Evolutionary conservation across 2,888 invertebrate species (phyloP).

Genomic region (Chrysomela aeneicollis): DNA sequence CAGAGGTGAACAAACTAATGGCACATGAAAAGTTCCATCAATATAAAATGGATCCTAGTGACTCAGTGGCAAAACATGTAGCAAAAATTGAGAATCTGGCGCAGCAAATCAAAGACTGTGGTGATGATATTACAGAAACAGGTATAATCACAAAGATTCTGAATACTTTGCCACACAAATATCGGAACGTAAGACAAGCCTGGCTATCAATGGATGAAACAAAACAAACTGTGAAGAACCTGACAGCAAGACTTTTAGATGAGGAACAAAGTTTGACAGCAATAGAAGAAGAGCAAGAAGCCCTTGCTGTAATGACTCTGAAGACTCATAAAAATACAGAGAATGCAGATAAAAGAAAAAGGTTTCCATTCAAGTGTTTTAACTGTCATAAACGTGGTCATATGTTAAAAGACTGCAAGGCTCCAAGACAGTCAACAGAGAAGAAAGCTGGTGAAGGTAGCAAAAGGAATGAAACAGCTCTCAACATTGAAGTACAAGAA

Average conservation of each 20-base stretch:
- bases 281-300: constrained; percentile 30
- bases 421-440: not conserved
- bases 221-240: constrained; percentile 33
- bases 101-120: constrained; percentile 30
- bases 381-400: constrained; percentile 39
- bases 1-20: constrained; percentile 44
- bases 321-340: not conserved
- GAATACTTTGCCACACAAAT: constrained; percentile 32
- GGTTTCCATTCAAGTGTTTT: constrained; percentile 24
- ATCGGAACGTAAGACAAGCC: constrained; percentile 33
- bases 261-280: constrained; percentile 36
- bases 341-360: constrained; percentile 9
- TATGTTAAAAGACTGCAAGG: constrained; percentile 31
- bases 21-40: constrained; percentile 35
- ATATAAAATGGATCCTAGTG: constrained; percentile 37
- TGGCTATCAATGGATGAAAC: constrained; percentile 36
- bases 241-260: constrained; percentile 34
- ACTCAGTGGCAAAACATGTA: constrained; percentile 43
- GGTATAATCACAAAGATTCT: constrained; percentile 42
- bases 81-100: constrained; percentile 46
- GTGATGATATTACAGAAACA: constrained; percentile 35
- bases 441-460: not conserved
- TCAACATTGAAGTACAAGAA: not conserved
- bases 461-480: constrained; percentile 1
- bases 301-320: constrained; percentile 18